Evolutionary conservation across 2,797 vertebrate species (phyloP).

Genomic region (Paratrypauchen microcephalus): DNA sequence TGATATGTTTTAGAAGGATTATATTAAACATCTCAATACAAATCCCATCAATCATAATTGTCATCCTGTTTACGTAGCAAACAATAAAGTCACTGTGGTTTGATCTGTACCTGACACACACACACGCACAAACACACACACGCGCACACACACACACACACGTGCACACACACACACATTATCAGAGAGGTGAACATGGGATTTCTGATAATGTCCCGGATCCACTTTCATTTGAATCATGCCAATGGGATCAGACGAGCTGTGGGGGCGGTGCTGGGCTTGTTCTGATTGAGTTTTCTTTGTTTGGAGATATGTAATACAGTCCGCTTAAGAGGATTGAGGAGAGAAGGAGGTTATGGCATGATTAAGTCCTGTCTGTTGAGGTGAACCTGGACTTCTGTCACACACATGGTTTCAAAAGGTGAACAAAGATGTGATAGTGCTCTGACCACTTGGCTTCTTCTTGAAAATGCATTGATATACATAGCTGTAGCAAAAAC

Average conservation of each 20-base stretch:
- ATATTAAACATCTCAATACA: slow-evolving; percentile 52
- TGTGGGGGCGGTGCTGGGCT: slow-evolving; percentile 54
- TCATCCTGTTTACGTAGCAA: slow-evolving; percentile 63
- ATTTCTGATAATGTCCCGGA: slow-evolving; percentile 76
- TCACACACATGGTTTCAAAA: slow-evolving; percentile 39
- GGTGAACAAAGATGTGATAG: slow-evolving; percentile 4
- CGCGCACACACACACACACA: slow-evolving; percentile 25
- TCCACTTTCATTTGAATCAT: slow-evolving; percentile 84
- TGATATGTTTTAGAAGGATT: slow-evolving; percentile 48
- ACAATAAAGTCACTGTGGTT: slow-evolving; percentile 60
- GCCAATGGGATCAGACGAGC: slow-evolving; percentile 81
- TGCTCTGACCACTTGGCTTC: background rate
- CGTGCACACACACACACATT: slow-evolving; percentile 36
- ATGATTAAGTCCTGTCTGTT: slow-evolving; percentile 79
- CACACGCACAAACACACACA: slow-evolving; percentile 26
- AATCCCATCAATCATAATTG: slow-evolving; percentile 60
- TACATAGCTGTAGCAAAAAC: background rate
- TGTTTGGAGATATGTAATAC: slow-evolving; percentile 84
- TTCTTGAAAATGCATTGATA: no score
- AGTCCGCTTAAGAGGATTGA: slow-evolving; percentile 82
- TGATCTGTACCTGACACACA: slow-evolving; percentile 49
- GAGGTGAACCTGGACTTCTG: slow-evolving; percentile 69
- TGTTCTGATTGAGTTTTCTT: slow-evolving; percentile 83
- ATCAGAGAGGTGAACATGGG: slow-evolving; percentile 72
- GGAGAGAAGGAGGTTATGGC: slow-evolving; percentile 70